Evolutionary conservation across 2,113 vertebrate genomes (phyloP).

Genomic region (Tonatia bakeri): DNA sequence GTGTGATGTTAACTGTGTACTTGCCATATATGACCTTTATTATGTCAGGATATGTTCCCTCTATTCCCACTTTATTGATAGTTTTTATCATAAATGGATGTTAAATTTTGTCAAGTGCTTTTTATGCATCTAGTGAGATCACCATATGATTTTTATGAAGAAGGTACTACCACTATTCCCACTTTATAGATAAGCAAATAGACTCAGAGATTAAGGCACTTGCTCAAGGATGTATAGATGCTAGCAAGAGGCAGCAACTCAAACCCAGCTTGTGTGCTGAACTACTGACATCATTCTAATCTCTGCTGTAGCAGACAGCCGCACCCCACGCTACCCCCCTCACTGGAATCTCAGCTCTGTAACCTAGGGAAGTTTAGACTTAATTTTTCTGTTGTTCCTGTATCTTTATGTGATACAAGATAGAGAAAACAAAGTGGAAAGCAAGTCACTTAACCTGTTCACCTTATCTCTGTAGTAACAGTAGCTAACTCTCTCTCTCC

Average conservation of each 20-base stretch:
- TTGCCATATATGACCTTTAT: too few species aligned
- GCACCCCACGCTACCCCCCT: accelerated
- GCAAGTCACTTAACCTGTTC: background rate
- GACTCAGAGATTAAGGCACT: background rate
- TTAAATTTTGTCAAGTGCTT: background rate
- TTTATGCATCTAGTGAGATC: background rate
- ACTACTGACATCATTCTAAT: background rate
- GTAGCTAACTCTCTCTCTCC: background rate
- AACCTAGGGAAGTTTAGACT: background rate
- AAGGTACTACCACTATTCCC: background rate
- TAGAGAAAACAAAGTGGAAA: background rate
- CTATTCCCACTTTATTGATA: too few species aligned
- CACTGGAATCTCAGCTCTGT: background rate
- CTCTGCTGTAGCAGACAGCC: background rate
- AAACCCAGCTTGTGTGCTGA: background rate
- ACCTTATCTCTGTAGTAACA: background rate
- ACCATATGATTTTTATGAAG: background rate
- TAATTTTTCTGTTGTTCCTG: background rate
- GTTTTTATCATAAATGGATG: too few species aligned
- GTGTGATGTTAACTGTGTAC: too few species aligned
- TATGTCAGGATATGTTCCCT: too few species aligned
- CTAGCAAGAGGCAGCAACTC: background rate
- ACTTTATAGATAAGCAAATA: background rate
- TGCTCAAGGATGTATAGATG: background rate
- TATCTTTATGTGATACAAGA: background rate